Base-by-base conservation (phyloP, 2,113 vertebrate species). In the Forbesichthys papilliferus region DNA sequence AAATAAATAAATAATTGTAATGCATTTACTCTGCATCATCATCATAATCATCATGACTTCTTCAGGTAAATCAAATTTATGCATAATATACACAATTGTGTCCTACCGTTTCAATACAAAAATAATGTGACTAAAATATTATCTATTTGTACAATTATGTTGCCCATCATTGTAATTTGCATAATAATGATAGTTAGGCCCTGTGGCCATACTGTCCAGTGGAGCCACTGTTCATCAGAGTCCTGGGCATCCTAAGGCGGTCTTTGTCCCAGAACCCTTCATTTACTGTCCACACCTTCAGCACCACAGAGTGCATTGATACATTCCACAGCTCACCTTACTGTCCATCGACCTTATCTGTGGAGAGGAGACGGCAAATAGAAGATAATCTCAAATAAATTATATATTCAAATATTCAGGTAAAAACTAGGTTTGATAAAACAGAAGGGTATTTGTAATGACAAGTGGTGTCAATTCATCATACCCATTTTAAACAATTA, bases 241-340 rank as follows among this genome's bases (percentile, higher is more conserved):
- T 87, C 80, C 93, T 89, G 94, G 90, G 73, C 63, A 54, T 91
- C 93, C 94, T 73, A 51, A 33, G 16, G 5, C 16, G 61, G 86
- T 91, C 85, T 89, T 97, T 98, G 90, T 80, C 61, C 80, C 92
- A 93, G 92, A 88, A 84, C 84, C 68, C 92, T 73, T 98, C 97
- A 99, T 94, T 54, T 63, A 73, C 77, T 91, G 94, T 86, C 84
- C 84, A 3, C 86, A 87, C 78, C 51, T 69, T 47, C 72, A 77
- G 72, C 77, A 67, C 62, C 49, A 47, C 58, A 84, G 59, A 84
- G 74, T 64, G 52, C 71, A 47, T 0, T 33, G 10, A 27, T 46
- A 62, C 13, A 36, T 69, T 62, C 62, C 48, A 27, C 9, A 69
- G 16, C 89, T 90, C 81, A 87, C 90, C 65, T 92, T 94, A 95